A percentile compares a stretch with the other conserved stretches of the same genome.
Evolutionary conservation across 2,888 invertebrate species (phyloP).

Genomic region (Pelosia muscerda): DNA sequence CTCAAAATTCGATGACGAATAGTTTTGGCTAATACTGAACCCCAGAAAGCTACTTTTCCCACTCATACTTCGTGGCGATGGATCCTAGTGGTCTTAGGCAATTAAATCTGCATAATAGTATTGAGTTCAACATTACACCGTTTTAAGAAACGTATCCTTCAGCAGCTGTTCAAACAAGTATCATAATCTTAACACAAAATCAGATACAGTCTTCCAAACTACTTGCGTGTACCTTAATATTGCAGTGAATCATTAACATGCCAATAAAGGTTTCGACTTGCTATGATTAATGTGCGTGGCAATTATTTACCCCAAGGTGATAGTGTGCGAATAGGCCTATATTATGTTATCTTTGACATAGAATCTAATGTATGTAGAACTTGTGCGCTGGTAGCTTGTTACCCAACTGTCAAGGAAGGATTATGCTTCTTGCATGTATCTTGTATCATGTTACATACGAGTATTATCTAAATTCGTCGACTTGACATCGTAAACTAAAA

Average conservation of each 20-base stretch:
- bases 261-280: constrained; percentile 58
- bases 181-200: neutral
- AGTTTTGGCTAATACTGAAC: no score
- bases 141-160: neutral
- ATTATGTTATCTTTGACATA: neutral
- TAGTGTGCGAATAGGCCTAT: constrained; percentile 27
- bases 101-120: no score
- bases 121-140: no score
- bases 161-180: constrained; percentile 10
- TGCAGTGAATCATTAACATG: constrained; percentile 63
- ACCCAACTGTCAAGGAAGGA: constrained; percentile 1
- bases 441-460: no score
- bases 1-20: no score
- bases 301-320: constrained; percentile 60
- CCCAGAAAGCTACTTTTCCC: no score
- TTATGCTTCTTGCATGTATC: neutral
- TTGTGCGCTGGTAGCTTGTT: neutral
- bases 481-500: neutral
- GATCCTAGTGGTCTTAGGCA: no score
- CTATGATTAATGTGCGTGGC: constrained; percentile 61
- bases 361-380: neutral
- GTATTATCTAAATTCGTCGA: no score
- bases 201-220: constrained; percentile 15
- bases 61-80: no score
- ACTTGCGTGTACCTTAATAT: constrained; percentile 30